A percentile compares a stretch with the other conserved stretches of the same genome.
phyloP scores from a whole-genome alignment of 2,113 vertebrate species.

The Cyanoramphus novaezelandiae region DNA sequence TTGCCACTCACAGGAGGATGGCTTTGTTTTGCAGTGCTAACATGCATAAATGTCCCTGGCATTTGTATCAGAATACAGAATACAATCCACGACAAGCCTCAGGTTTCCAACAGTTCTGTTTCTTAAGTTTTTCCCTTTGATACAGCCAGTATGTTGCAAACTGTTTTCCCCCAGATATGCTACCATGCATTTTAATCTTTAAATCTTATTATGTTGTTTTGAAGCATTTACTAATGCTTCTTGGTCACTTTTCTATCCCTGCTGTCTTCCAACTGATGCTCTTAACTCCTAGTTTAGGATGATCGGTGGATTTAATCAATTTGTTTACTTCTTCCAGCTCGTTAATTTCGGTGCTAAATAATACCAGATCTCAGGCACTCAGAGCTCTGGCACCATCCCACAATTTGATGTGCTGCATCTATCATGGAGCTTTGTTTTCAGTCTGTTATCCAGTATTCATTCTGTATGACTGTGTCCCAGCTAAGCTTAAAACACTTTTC shows the following conservation, averaged over 20 bases:
- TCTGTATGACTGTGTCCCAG: neutral
- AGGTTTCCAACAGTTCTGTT: neutral
- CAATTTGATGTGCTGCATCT: slow-evolving; percentile 5
- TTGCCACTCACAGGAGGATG: fast-evolving
- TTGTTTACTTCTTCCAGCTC: slow-evolving; percentile 51
- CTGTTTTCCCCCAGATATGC: neutral
- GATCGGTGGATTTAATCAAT: slow-evolving; percentile 37
- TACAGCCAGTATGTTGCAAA: neutral
- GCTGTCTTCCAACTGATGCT: slow-evolving; percentile 6
- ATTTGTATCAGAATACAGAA: neutral
- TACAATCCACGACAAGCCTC: neutral
- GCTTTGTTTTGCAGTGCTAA: neutral
- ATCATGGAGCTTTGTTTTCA: slow-evolving; percentile 19
- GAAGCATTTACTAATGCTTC: neutral
- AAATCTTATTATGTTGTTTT: slow-evolving; percentile 18
- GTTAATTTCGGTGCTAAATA: slow-evolving; percentile 52
- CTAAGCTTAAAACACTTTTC: neutral
- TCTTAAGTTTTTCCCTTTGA: neutral
- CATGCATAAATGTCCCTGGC: neutral
- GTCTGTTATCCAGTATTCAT: neutral
- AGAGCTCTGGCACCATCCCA: slow-evolving; percentile 33
- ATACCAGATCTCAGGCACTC: neutral
- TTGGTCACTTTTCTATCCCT: neutral
- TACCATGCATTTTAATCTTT: slow-evolving; percentile 5
- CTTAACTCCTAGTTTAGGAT: slow-evolving; percentile 30